phyloP scores from a whole-genome alignment of 2,113 vertebrate species.

The Hippocampus comes region DNA sequence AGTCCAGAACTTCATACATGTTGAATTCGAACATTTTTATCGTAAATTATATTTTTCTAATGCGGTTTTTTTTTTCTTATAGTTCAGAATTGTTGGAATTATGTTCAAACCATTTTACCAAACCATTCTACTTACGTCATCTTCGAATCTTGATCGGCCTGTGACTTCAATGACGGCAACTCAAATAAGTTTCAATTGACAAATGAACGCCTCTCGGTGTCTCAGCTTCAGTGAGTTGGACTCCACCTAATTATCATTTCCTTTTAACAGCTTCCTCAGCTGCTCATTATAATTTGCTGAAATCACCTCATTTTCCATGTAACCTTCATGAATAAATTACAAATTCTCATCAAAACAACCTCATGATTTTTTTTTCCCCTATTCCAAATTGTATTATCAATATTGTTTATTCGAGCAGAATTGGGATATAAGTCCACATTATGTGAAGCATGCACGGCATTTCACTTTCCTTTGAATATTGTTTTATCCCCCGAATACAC shows the following conservation, averaged over 20 bases:
- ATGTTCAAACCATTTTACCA: no score
- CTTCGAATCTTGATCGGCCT: background rate
- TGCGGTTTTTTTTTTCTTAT: no score
- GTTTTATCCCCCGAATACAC: no score
- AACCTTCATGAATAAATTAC: conserved; percentile 10
- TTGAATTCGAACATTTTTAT: no score
- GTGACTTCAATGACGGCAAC: background rate
- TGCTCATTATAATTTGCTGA: background rate
- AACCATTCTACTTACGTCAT: background rate
- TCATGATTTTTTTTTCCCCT: background rate
- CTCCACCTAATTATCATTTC: background rate
- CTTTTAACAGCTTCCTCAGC: background rate
- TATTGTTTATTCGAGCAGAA: background rate
- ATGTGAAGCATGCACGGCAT: no score
- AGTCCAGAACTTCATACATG: no score
- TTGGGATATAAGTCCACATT: background rate
- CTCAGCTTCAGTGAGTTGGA: background rate
- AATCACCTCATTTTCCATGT: conserved; percentile 1
- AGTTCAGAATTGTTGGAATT: no score
- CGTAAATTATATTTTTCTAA: no score
- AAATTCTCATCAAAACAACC: conserved; percentile 2
- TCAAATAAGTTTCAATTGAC: background rate
- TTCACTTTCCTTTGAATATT: no score
- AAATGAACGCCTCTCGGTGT: background rate
- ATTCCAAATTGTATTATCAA: background rate